Percentiles rank a stretch among this genome's conserved stretches.
These are phyloP conservation scores for Scolopax mira DNA, from an alignment of 2,113 vertebrate species.

Conservation along the genomic window DNA sequence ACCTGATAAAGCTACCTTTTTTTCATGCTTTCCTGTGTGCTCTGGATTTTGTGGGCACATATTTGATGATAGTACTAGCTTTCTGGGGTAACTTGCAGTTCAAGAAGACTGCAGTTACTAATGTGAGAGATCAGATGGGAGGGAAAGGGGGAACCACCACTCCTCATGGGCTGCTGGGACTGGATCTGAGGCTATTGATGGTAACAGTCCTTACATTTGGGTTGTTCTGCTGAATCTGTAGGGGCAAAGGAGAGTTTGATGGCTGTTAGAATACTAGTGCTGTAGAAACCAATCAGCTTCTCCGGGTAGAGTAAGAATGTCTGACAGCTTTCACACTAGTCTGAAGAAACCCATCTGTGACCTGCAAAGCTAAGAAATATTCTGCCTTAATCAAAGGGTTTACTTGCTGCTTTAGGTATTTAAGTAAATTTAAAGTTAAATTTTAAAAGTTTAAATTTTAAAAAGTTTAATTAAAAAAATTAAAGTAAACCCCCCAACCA, in stretches of 20 bases:
- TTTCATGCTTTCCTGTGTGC: not conserved
- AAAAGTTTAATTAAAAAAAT: no score
- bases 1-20: not conserved
- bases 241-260: not conserved
- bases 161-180: not conserved
- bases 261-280: not conserved
- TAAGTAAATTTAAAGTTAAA: not conserved
- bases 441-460: no score
- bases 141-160: not conserved
- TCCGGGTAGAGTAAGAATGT: not conserved
- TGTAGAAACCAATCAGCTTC: not conserved
- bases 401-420: not conserved
- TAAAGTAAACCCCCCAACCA: no score
- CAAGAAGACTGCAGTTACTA: not conserved
- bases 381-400: not conserved
- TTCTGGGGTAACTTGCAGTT: not conserved
- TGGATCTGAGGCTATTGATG: not conserved
- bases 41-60: not conserved
- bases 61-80: not conserved
- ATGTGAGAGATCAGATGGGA: not conserved
- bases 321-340: not conserved
- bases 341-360: not conserved
- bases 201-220: not conserved
- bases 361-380: not conserved
- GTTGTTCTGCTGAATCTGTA: not conserved